Evolutionary conservation across 2,113 vertebrate species (phyloP).

Genomic region (Nerophis lumbriciformis): DNA sequence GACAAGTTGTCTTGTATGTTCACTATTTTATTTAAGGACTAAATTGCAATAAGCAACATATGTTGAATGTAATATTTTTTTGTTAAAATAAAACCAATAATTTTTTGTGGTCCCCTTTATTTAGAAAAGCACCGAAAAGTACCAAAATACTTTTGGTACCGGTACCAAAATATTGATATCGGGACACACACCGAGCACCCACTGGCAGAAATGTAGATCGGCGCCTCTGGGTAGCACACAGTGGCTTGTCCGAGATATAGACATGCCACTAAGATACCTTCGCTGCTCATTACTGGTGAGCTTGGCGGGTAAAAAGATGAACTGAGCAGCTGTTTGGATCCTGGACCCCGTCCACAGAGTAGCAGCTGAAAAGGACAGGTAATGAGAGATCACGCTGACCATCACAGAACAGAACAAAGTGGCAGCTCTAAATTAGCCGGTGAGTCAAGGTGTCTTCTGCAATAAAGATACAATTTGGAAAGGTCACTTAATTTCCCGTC

Average conservation of each 20-base stretch:
- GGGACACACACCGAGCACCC: no score
- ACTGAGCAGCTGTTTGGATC: constrained; percentile 36
- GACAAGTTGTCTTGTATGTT: no score
- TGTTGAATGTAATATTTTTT: no score
- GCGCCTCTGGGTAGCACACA: constrained; percentile 16
- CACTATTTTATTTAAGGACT: no score
- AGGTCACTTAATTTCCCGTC: constrained; percentile 9
- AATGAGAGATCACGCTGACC: constrained; percentile 38
- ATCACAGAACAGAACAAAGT: constrained; percentile 27
- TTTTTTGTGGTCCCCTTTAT: no score
- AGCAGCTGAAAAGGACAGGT: constrained; percentile 32
- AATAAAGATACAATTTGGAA: constrained; percentile 23
- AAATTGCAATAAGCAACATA: no score
- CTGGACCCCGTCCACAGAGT: constrained; percentile 15
- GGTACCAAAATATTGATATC: no score
- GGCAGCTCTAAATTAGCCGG: constrained; percentile 25
- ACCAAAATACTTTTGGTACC: no score
- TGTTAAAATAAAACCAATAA: no score
- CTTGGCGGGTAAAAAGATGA: constrained; percentile 24
- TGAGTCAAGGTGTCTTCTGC: constrained; percentile 10
- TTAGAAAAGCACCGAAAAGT: no score
- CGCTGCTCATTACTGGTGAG: constrained; percentile 50
- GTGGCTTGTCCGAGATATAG: constrained; percentile 14
- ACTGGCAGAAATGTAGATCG: constrained; percentile 13
- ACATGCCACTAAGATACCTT: constrained; percentile 27